Percentiles rank a stretch among this genome's conserved stretches.
Evolutionary conservation across 2,888 invertebrate species (phyloP).

Genomic region (Cephus spinipes): DNA sequence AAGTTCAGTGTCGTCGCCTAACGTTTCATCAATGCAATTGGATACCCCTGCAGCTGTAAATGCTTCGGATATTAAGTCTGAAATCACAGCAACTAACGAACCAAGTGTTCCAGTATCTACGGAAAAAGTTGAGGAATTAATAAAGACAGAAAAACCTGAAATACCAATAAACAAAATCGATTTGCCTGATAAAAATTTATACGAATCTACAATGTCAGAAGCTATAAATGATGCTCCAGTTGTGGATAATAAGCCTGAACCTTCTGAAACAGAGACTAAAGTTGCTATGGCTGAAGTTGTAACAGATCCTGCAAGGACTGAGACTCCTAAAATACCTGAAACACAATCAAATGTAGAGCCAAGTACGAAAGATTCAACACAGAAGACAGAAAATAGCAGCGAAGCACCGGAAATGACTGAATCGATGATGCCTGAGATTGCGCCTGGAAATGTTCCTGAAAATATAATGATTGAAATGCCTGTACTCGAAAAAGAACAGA

Average conservation of each 20-base stretch:
- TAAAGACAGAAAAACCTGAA: conserved; percentile 4
- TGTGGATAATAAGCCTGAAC: not conserved
- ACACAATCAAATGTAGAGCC: not conserved
- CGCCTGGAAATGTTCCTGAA: not conserved
- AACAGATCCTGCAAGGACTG: not conserved
- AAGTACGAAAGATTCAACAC: not conserved
- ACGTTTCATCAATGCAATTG: not conserved
- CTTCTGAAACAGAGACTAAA: not conserved
- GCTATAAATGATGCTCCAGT: not conserved
- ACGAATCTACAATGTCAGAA: not conserved
- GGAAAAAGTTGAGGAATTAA: conserved; percentile 4
- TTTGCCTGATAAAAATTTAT: conserved; percentile 5
- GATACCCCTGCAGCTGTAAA: not conserved
- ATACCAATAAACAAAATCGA: conserved; percentile 1
- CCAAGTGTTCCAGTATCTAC: conserved; percentile 1
- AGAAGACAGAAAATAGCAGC: not conserved
- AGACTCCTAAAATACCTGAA: not conserved
- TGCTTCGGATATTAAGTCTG: conserved; percentile 26
- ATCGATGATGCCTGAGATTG: not conserved
- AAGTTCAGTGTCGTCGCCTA: not conserved
- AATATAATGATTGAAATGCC: not conserved
- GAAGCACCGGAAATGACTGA: not conserved
- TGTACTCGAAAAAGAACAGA: not conserved
- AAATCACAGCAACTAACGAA: conserved; percentile 12
- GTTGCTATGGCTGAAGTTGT: not conserved